phyloP scores from a whole-genome alignment of 2,797 vertebrate species.

The Falco naumanni region DNA sequence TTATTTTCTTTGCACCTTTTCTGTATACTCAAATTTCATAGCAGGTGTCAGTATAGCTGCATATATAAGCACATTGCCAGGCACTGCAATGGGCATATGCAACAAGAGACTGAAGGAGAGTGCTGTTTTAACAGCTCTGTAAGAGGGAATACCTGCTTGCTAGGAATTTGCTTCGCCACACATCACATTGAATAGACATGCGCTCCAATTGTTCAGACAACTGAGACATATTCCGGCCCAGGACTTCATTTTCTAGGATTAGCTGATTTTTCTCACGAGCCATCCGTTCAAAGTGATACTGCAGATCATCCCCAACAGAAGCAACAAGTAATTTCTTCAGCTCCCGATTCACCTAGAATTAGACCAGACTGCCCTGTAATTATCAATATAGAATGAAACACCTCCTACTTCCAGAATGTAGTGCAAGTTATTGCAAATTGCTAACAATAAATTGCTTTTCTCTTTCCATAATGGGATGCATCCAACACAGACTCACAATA shows the following conservation, averaged over 20 bases:
- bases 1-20: background rate
- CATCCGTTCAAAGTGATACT: conserved; percentile 96
- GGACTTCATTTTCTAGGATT: conserved; percentile 92
- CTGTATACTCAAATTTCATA: background rate
- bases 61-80: background rate
- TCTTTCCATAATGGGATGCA: background rate
- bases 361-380: background rate
- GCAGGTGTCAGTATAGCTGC: background rate
- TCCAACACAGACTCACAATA: background rate
- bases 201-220: conserved; percentile 92
- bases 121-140: background rate
- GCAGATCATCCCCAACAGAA: conserved; percentile 93
- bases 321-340: conserved; percentile 96
- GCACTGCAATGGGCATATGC: background rate
- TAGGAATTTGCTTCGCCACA: conserved; percentile 99
- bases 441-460: background rate
- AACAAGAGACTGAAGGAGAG: background rate
- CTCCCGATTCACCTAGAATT: conserved; percentile 91
- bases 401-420: background rate
- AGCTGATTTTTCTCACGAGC: conserved; percentile 96
- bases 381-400: background rate
- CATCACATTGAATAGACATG: conserved; percentile 98
- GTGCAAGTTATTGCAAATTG: background rate
- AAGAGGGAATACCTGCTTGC: conserved; percentile 86
- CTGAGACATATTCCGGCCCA: conserved; percentile 84